Base-by-base conservation (phyloP, 2,888 invertebrate species). In the Nemotelus pantherinus region DNA sequence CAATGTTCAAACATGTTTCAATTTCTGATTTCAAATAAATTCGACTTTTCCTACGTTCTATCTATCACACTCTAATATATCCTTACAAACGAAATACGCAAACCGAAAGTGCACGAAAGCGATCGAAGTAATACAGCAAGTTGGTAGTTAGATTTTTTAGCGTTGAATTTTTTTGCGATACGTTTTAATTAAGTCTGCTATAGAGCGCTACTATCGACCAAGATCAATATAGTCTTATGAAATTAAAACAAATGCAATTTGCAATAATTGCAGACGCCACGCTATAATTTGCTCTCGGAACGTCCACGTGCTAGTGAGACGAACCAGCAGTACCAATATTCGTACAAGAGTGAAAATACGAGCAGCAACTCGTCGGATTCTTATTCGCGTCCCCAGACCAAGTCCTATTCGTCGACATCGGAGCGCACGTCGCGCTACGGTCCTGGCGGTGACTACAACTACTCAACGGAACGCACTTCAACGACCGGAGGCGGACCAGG, bases 321-420 rank as follows among this genome's bases (percentile, higher is more conserved):
- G 83, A 93, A 94, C 87, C 91, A 94, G 89, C 93, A 94, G 89
- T 95, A 95, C 90, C 94, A 94, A 83, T 95, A 94, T 90, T 92
- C 94, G 41, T 41, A 55, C 55, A 58, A 47, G 41, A 43, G 45
- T 6, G 91, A 92, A 87, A 86, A 86, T 82, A 89, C 90, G 82
- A 68, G 25, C 58, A 87, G 85, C 82, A 88, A 47, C 3, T 60
- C 89, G 80, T 88, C 86, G 82, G 89, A 90, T 82, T 89, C 89
- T 79, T 90, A 89, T 85, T 83, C 87, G 77, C 68, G 68, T 25
- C 93, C 94, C 81, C 90, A 91, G 86, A 90, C 90, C 83, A 89
- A 90, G 83, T 88, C 90, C 81, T 94, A 94, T 89, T 88, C 90
- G 83, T 91, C 88, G 85, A 90, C 89, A 83, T 89, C 90, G 87